Evolutionary conservation across 2,113 vertebrate species (phyloP).

Genomic region (Brachyhypopomus gauderio): DNA sequence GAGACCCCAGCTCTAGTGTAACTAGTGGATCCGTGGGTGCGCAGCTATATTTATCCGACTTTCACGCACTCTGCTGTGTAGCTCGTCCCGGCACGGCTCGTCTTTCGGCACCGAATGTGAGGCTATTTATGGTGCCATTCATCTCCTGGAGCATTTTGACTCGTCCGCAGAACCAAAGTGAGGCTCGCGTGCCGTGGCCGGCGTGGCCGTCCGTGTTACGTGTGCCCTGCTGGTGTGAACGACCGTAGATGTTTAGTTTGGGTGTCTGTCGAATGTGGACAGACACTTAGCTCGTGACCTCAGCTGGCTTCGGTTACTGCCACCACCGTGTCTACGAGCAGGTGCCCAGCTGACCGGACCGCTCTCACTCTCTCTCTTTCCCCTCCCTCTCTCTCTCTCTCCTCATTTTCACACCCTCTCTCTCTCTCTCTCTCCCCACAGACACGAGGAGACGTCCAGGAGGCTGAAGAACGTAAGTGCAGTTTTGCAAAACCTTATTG

Average conservation of each 20-base stretch:
- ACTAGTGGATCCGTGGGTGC: constrained; percentile 24
- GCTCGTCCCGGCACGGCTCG: neutral
- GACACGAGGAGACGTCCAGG: constrained; percentile 87
- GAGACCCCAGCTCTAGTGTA: constrained; percentile 34
- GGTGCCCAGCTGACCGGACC: neutral
- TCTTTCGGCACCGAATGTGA: neutral
- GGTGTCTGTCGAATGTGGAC: too few relatives aligned
- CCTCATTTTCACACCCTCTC: neutral
- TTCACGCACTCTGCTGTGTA: constrained; percentile 24
- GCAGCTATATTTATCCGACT: constrained; percentile 46
- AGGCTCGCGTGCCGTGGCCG: too few relatives aligned
- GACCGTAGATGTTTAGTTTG: too few relatives aligned
- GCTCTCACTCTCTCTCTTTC: too few relatives aligned
- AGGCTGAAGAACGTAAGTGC: constrained; percentile 96
- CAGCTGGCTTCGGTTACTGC: neutral
- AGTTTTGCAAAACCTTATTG: too few relatives aligned
- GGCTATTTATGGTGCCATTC: neutral
- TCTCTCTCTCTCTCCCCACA: constrained; percentile 61
- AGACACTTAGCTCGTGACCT: too few relatives aligned
- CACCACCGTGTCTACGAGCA: neutral
- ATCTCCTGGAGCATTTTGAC: neutral
- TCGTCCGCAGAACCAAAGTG: too few relatives aligned
- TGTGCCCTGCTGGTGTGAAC: too few relatives aligned
- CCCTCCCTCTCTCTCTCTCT: neutral
- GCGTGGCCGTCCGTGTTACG: too few relatives aligned